These are phyloP conservation scores for Vireo griseus DNA, from an alignment of 2,797 vertebrate genomes.

Conservation along the genomic window DNA sequence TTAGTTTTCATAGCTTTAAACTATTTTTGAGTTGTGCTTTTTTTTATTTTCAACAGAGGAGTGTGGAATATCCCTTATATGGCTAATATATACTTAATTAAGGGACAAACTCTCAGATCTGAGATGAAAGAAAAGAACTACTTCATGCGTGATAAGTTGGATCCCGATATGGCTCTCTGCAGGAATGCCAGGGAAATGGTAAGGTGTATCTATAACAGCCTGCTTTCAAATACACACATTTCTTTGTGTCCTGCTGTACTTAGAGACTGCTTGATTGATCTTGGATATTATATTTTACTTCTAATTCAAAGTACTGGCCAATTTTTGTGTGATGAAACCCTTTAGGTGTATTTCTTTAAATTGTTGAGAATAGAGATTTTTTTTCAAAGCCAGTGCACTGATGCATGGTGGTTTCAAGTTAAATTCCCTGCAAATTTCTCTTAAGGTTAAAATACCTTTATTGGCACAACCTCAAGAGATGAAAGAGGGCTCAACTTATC, in stretches of 20 bases:
- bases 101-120: conserved; percentile 83
- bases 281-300: conserved; percentile 25
- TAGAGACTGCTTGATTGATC: not conserved
- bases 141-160: conserved; percentile 92
- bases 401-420: not conserved
- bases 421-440: not conserved
- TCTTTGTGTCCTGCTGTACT: conserved; percentile 23
- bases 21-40: conserved; percentile 26
- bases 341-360: not conserved
- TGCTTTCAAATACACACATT: not conserved
- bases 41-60: conserved; percentile 78
- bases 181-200: conserved; percentile 93
- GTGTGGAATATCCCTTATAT: conserved; percentile 97
- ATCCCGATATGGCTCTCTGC: conserved; percentile 95
- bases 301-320: conserved; percentile 74
- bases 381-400: not conserved
- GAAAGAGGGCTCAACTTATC: not conserved
- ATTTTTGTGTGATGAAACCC: conserved; percentile 50
- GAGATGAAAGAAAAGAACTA: conserved; percentile 92
- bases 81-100: conserved; percentile 93
- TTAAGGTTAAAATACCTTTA: not conserved
- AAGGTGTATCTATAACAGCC: conserved; percentile 57
- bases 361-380: not conserved
- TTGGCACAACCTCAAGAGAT: not conserved
- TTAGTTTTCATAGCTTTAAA: conserved; percentile 45